Evolutionary conservation across 2,113 vertebrate genomes (phyloP).

Genomic region (Perca flavescens): DNA sequence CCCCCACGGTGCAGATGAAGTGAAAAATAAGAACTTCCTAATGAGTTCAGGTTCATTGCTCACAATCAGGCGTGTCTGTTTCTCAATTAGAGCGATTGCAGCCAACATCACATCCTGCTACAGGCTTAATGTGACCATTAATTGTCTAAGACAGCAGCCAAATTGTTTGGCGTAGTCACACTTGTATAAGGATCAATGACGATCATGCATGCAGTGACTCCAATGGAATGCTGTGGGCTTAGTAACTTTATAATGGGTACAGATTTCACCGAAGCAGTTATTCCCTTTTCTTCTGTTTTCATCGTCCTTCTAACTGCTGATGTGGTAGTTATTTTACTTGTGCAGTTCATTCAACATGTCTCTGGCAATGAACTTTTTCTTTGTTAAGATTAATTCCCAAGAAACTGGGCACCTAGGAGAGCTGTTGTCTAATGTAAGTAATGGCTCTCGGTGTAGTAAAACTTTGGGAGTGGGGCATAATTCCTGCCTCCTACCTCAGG

Average conservation of each 20-base stretch:
- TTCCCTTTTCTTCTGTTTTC: neutral
- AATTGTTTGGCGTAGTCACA: slow-evolving; percentile 22
- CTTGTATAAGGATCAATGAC: slow-evolving; percentile 34
- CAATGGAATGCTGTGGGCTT: slow-evolving; percentile 29
- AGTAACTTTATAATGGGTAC: slow-evolving; percentile 1
- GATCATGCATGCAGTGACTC: slow-evolving; percentile 23
- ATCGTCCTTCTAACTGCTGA: neutral
- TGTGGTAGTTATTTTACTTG: neutral
- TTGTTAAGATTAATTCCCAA: neutral
- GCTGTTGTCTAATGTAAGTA: neutral
- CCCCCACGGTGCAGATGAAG: neutral
- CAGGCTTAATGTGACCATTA: slow-evolving; percentile 43
- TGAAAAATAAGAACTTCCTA: neutral
- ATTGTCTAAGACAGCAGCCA: slow-evolving; percentile 5
- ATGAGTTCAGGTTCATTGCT: slow-evolving; percentile 1
- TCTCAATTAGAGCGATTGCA: neutral
- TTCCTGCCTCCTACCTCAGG: neutral
- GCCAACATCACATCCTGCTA: slow-evolving; percentile 7
- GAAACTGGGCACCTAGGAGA: neutral
- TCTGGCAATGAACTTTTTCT: neutral
- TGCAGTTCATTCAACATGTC: neutral
- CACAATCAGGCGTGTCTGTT: neutral
- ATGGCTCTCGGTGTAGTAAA: neutral
- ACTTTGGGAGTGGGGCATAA: neutral
- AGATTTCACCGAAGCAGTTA: neutral